phyloP scores from a whole-genome alignment of 2,113 vertebrate genomes.

The Lycaon pictus region DNA sequence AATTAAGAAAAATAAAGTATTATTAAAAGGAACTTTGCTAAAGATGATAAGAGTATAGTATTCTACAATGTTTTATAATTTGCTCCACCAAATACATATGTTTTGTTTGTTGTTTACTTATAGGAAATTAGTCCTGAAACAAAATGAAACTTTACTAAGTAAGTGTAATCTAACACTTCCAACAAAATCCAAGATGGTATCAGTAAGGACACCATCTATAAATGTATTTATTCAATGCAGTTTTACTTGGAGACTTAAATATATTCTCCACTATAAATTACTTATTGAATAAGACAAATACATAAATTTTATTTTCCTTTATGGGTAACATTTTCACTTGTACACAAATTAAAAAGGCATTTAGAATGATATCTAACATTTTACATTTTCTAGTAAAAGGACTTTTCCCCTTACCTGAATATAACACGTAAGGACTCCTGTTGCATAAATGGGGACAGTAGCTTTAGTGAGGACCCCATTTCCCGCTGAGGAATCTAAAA shows the following conservation, averaged over 20 bases:
- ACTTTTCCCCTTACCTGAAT: slow-evolving; percentile 93
- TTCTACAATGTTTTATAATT: background rate
- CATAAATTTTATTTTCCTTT: slow-evolving; percentile 26
- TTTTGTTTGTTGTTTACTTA: background rate
- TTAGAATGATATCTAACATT: background rate
- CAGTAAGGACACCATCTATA: background rate
- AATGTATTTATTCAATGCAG: slow-evolving; percentile 28
- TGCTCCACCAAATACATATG: background rate
- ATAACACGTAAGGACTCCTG: slow-evolving; percentile 98
- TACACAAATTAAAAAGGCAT: background rate
- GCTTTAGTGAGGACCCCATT: slow-evolving; percentile 99
- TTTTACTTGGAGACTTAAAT: slow-evolving; percentile 39
- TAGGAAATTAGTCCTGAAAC: background rate
- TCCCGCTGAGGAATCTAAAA: slow-evolving; percentile 93
- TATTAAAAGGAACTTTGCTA: slow-evolving; percentile 8
- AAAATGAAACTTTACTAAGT: slow-evolving; percentile 33
- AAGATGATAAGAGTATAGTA: background rate
- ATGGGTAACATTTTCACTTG: slow-evolving; percentile 37
- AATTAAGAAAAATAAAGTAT: background rate
- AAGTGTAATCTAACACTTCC: background rate
- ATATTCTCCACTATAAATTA: background rate
- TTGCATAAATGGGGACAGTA: slow-evolving; percentile 99
- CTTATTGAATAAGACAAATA: slow-evolving; percentile 25
- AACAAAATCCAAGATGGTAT: too few relatives aligned
- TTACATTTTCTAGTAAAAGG: background rate